A percentile compares a stretch with the other conserved stretches of the same genome.
phyloP scores from a whole-genome alignment of 2,888 invertebrate genomes.

The Microplitis deprimator region DNA sequence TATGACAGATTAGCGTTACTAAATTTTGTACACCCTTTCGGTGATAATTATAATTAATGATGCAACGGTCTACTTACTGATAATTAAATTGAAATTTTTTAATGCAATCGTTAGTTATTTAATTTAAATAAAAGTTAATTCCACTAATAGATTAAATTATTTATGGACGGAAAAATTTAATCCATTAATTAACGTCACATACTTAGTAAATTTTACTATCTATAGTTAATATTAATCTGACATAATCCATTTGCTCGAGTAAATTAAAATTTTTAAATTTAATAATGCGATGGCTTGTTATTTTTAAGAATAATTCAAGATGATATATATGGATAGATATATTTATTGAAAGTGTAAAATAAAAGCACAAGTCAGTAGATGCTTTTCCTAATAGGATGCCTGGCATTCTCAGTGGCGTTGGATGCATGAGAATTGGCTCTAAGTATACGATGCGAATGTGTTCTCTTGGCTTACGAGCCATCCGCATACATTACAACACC shows the following conservation, averaged over 20 bases:
- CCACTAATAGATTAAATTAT: too few relatives aligned
- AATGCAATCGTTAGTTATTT: constrained; percentile 44
- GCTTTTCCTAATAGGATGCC: constrained; percentile 67
- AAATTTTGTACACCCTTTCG: not conserved
- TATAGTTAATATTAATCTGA: too few relatives aligned
- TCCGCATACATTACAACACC: constrained; percentile 28
- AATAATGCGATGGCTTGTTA: too few relatives aligned
- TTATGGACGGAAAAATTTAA: too few relatives aligned
- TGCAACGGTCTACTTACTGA: not conserved
- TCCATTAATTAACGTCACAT: too few relatives aligned
- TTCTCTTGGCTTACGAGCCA: constrained; percentile 30
- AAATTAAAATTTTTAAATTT: too few relatives aligned
- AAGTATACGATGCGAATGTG: constrained; percentile 20
- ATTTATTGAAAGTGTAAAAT: constrained; percentile 61
- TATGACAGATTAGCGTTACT: not conserved
- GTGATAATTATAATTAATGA: not conserved
- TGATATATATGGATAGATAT: not conserved
- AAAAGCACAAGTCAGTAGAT: constrained; percentile 69
- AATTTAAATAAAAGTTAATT: too few relatives aligned
- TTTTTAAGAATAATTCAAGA: not conserved
- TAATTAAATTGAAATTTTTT: constrained; percentile 53
- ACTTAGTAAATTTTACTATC: too few relatives aligned
- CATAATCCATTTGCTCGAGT: too few relatives aligned
- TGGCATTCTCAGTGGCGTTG: constrained; percentile 36
- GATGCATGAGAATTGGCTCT: constrained; percentile 21